Base-by-base conservation (phyloP, 2,888 invertebrate species). In the Agrochola lychnidis region DNA sequence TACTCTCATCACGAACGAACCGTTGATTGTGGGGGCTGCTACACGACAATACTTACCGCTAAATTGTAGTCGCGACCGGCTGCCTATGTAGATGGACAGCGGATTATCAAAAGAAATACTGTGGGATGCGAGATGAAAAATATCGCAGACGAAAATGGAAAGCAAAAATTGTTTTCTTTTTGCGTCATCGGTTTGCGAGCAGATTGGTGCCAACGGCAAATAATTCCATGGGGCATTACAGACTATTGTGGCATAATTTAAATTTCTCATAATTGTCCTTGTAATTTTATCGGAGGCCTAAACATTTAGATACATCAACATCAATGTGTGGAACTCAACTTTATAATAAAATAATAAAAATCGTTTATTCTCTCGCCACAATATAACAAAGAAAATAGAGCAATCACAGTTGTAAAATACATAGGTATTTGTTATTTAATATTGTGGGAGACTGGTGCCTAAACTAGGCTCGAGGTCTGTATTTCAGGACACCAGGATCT, bases 1-100 rank as follows among this genome's bases (percentile, higher is more conserved):
- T 86, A 87, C 89, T 89, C 81, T 83, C 89, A 88, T 89, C 85
- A 87, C 74, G 79, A 85, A 64, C 79, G 36, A 81, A 64, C 78
- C 66, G 81, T 75, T 76, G 86, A 87, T 87, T 83, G 85, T 81
- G 66, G 74, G 66, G 78, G 73, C 79, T 75, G 70, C 57, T 62
- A 79, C 78, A 79, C 78, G 75, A 85, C 87, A 86, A 88, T 84
- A 83, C 71, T 76, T 74, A 87, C 87, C 84, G 83, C 87, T 86
- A 89, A 89, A 87, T 78, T 83, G 76, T 76, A 78, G 75, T 72
- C 73, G 79, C 82, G 79, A 67, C 73, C 71, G 73, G 61, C 77
- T 66, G 76, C 51, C 83, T 76, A 73, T 76, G 80, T 30, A 72
- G 81, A 70, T 83, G 83, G 83, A 80, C 83, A 72, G 22, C 53